Evolutionary conservation across 2,888 invertebrate species (phyloP), one percentile per base, ranked within the genome.

Genomic region (Caradrina clavipalpis): DNA sequence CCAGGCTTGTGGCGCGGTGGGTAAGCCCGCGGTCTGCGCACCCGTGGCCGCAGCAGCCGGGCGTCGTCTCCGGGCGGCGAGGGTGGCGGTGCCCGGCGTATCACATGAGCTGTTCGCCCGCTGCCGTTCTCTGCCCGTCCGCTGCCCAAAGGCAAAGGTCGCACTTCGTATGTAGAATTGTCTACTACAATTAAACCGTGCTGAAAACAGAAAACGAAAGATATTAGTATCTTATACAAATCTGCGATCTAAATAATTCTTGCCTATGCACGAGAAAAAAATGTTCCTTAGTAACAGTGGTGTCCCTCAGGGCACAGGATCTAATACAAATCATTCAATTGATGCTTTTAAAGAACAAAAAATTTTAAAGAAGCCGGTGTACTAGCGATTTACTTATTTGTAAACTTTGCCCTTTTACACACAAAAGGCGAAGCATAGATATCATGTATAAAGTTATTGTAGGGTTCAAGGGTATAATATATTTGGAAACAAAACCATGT

Each of bases 121-220:
- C 85, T 81, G 82, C 90, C 88, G 88, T 94, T 85, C 86, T 94
- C 88, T 76, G 92, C 90, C 84, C 96, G 89, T 80, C 93, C 87
- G 82, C 86, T 77, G 67, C 93, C 94, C 26, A 90, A 82, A 7
- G 96, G 94, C 76, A 98, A 86, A 0, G 98, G 98, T 22, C 97
- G 97, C 63, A 98, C 97, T 92, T 98, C 98, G 73, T 97, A 96
- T 0, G 97, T 97, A 0, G 96, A 95, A 86, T 97, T 97, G 73
- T 97, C 96, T 61, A 97, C 92, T 76, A 98, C 96, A 60, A 98
- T 96, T 67, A 98, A 92, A 19, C 98, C 98, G 80, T 97, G 97
- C 97, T 98, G 93, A 35, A 92, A 78, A 56, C 26, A 56, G 39
- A 8, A 39, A 78, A 58, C 0, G 5, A 58, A 72, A 50, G 26